These are phyloP conservation scores for Zosterops pallidus DNA, from an alignment of 2,113 vertebrate species.

Conservation along the genomic window DNA sequence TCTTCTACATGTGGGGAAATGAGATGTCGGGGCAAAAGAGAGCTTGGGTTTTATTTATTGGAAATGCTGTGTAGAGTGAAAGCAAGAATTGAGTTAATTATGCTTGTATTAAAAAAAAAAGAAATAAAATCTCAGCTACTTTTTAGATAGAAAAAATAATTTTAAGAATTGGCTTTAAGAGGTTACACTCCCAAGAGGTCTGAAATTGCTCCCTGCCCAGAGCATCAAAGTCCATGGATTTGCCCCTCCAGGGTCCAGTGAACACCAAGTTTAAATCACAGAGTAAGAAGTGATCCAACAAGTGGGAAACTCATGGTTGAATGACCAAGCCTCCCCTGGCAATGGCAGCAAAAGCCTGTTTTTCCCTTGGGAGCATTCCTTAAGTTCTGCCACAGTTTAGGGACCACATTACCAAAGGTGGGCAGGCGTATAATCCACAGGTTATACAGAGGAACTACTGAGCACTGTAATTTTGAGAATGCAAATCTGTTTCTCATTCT, in stretches of 20 bases:
- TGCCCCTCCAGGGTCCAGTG: rapidly evolving
- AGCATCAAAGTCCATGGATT: background rate
- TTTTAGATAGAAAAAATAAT: background rate
- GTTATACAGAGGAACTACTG: background rate
- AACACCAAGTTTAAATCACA: background rate
- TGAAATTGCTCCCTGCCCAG: background rate
- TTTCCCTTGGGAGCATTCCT: background rate
- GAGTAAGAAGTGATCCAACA: background rate
- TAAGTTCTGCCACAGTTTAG: background rate
- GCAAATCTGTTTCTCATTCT: background rate
- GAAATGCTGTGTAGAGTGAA: background rate
- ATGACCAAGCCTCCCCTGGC: background rate
- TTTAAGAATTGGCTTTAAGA: background rate
- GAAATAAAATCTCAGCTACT: background rate
- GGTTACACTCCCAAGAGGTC: background rate
- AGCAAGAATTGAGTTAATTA: background rate
- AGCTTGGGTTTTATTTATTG: background rate
- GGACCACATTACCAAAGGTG: rapidly evolving
- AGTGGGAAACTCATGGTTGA: rapidly evolving
- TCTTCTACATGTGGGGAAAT: background rate
- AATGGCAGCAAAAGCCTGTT: background rate
- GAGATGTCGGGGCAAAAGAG: background rate
- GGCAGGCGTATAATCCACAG: background rate
- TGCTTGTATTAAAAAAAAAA: background rate
- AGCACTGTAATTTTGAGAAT: background rate